Base-by-base conservation (phyloP, 2,113 vertebrate species). In the Sterrhoptilus dennistouni region DNA sequence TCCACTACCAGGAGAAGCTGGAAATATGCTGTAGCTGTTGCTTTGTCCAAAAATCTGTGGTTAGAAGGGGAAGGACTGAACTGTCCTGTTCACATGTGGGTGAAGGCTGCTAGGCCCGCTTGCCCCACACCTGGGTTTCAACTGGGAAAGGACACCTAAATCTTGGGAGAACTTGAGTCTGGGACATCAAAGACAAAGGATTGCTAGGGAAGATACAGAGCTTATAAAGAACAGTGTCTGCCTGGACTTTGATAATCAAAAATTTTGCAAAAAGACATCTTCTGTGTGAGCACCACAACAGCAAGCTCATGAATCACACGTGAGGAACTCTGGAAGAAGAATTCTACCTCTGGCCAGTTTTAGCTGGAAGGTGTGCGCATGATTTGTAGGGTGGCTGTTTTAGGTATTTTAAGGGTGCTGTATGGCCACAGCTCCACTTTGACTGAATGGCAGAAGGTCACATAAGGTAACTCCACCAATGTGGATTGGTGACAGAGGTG, bases 221-320 rank as follows among this genome's bases (percentile, higher is more conserved):
- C 33, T 60, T 35, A 7, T n/a, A 38, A 52, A 36, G 42, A 78
- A 12, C 19, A 60, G 45, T 15, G 12, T 15, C 21, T 52, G 33
- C 16, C n/a, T 44, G 14, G 56, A 69, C 22, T 69, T 42, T 52
- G 60, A 24, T 56, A 24, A n/a, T 25, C 2, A 36, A 82, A 79
- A 47, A 14, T 20, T 70, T 33, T 64, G 24, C 47, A 15, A 38
- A 69, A 33, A 31, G 6, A 5, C 5, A 0, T 31, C 4, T 66
- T 45, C 40, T n/a, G 63, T 31, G 54, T 11, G 36, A 75, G 17
- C 33, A 45, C 25, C 14, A 23, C 40, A 70, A 12, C 25, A 70
- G 11, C 1, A 16, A 69, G 33, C 13, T 76, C 7, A 0, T 8
- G 35, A 35, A 20, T 36, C n/a, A 36, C 14, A 8, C 0, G 1